These are phyloP conservation scores for Gavialis gangeticus DNA, from an alignment of 2,113 vertebrate species.

Conservation along the genomic window DNA sequence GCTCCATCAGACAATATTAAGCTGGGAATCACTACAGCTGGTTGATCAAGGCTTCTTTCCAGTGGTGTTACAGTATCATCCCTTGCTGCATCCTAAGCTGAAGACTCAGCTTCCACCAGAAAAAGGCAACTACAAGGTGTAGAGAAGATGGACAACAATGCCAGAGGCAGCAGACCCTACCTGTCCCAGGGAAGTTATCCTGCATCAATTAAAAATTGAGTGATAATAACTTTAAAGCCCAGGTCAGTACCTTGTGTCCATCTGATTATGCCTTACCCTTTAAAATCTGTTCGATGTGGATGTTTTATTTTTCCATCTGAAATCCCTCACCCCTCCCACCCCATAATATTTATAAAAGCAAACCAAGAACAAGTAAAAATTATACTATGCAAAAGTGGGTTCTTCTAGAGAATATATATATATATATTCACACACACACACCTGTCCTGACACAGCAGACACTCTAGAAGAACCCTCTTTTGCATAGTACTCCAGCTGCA, in stretches of 20 bases:
- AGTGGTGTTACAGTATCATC: neutral
- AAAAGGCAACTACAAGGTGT: neutral
- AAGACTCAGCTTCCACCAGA: neutral
- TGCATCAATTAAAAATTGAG: neutral
- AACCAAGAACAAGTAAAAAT: neutral
- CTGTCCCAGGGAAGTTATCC: neutral
- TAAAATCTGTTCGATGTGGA: neutral
- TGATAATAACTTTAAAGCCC: neutral
- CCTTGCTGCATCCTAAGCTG: neutral
- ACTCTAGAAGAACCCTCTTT: neutral
- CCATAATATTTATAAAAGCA: neutral
- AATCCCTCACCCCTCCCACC: neutral
- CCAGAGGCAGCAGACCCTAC: neutral
- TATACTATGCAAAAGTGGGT: too few relatives aligned
- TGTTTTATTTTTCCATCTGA: neutral
- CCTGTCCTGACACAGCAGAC: rapidly evolving
- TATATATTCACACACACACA: neutral
- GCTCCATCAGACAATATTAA: neutral
- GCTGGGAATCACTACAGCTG: neutral
- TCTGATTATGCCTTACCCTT: neutral
- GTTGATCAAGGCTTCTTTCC: neutral
- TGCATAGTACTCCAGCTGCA: neutral
- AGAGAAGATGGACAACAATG: neutral
- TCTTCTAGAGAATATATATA: too few relatives aligned
- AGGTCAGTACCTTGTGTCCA: neutral